Base-by-base conservation (phyloP, 2,888 invertebrate genomes). In the Drosophila birchii region DNA sequence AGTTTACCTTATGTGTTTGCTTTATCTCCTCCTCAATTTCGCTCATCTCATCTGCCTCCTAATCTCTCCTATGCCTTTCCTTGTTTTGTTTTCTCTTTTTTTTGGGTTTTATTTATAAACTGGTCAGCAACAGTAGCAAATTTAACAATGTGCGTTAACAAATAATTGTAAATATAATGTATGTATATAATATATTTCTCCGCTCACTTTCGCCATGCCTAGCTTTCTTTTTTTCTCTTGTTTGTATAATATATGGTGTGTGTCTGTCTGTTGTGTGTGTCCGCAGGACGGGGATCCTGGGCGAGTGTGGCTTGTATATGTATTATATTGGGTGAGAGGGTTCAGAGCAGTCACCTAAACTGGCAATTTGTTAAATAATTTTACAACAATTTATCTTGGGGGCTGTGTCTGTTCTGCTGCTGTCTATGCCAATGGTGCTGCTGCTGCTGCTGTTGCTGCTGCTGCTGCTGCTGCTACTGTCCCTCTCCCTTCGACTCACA, bases 61-160 rank as follows among this genome's bases (percentile, higher is more conserved):
- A 34, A 20, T 5, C 34, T 36, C 49, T 12, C 8, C 34, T 36
- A 9, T 20, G 51, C 20, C 34, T 36, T 34, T 68, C 51, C 54
- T 71, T 78, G 94, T 94, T 95, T 94, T 96, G 96, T 96, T 93
- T 94, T 95, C 92, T 95, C 95, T 59, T 55, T 74, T 80, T 55
- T 72, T n/a, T n/a, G n/a, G n/a, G n/a, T n/a, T 80, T 78, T 80
- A 86, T 91, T 90, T 89, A 90, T 91, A 90, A 91, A 92, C 91
- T 92, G 92, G 92, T 92, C 92, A 92, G 92, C 92, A 92, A 92
- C 92, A 92, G 92, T 91, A 92, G 92, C 92, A 92, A 91, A 92
- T 91, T 90, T 91, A 91, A 91, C 92, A 92, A 92, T 91, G 91
- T 92, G 92, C 92, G 92, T 92, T 86, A 92, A 92, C 92, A 92